phyloP scores from a whole-genome alignment of 2,797 vertebrate genomes.

The Rhadinocentrus ornatus region DNA sequence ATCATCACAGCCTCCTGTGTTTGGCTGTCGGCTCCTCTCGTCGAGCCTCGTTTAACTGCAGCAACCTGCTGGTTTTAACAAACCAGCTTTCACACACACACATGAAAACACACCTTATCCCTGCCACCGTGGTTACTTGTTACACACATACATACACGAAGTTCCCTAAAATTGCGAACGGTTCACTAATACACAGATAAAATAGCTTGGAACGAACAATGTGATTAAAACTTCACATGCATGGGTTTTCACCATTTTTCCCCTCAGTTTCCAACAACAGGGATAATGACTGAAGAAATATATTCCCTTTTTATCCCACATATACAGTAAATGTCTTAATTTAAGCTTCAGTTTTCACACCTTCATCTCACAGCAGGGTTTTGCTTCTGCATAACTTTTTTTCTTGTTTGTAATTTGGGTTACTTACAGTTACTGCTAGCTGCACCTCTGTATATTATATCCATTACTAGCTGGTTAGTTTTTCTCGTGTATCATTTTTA shows the following conservation, averaged over 20 bases:
- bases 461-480: constrained; percentile 54
- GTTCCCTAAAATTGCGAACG: constrained; percentile 26
- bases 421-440: constrained; percentile 52
- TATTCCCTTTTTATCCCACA: constrained; percentile 44
- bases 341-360: constrained; percentile 60
- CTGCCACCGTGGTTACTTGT: constrained; percentile 37
- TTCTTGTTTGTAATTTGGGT: constrained; percentile 52
- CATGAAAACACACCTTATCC: constrained; percentile 1
- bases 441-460: constrained; percentile 54
- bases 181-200: constrained; percentile 39
- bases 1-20: constrained; percentile 44
- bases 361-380: constrained; percentile 61
- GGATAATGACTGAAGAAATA: constrained; percentile 48
- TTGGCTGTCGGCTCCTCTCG: constrained; percentile 40
- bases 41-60: constrained; percentile 69
- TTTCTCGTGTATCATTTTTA: constrained; percentile 53
- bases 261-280: constrained; percentile 36
- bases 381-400: constrained; percentile 57
- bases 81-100: constrained; percentile 49
- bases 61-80: constrained; percentile 64
- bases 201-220: constrained; percentile 45
- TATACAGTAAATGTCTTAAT: constrained; percentile 66
- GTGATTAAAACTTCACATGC: constrained; percentile 27
- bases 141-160: constrained; percentile 32
- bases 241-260: constrained; percentile 28